Percentiles rank a stretch among this genome's conserved stretches.
These are phyloP conservation scores for Astyanax mexicanus DNA, from an alignment of 2,797 vertebrate genomes.

Conservation along the genomic window DNA sequence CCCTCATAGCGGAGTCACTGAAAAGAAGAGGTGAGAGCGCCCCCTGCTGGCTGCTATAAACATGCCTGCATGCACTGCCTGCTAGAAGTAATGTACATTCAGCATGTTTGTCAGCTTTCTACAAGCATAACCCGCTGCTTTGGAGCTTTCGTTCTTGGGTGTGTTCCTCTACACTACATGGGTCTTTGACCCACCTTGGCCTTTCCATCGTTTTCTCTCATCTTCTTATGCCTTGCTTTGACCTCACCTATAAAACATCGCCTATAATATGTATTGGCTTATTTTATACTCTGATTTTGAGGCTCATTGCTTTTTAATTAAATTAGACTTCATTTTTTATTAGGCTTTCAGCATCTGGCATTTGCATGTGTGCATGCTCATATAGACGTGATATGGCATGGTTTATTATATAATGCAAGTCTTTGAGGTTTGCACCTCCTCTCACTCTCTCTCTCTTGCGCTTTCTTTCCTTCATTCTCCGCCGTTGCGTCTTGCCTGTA, in stretches of 20 bases:
- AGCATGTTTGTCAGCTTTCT: no score
- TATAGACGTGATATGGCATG: background rate
- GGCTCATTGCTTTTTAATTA: background rate
- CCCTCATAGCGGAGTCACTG: slow-evolving; percentile 95
- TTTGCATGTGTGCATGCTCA: slow-evolving; percentile 16
- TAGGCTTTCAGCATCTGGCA: background rate
- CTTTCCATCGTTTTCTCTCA: no score
- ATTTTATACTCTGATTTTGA: no score
- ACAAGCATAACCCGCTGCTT: no score
- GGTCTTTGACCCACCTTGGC: no score
- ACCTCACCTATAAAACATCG: background rate
- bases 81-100: background rate
- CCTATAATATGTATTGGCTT: background rate
- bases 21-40: slow-evolving; percentile 91
- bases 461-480: background rate
- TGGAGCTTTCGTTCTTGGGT: no score
- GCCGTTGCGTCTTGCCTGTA: background rate
- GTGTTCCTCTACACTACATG: no score
- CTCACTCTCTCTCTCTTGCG: slow-evolving; percentile 3
- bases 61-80: background rate
- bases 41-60: background rate
- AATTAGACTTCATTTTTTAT: background rate
- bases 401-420: background rate
- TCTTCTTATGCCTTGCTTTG: slow-evolving; percentile 2
- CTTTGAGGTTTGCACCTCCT: slow-evolving; percentile 11